These are phyloP conservation scores for Halichoeres trimaculatus DNA, from an alignment of 2,113 vertebrate genomes.

Conservation along the genomic window DNA sequence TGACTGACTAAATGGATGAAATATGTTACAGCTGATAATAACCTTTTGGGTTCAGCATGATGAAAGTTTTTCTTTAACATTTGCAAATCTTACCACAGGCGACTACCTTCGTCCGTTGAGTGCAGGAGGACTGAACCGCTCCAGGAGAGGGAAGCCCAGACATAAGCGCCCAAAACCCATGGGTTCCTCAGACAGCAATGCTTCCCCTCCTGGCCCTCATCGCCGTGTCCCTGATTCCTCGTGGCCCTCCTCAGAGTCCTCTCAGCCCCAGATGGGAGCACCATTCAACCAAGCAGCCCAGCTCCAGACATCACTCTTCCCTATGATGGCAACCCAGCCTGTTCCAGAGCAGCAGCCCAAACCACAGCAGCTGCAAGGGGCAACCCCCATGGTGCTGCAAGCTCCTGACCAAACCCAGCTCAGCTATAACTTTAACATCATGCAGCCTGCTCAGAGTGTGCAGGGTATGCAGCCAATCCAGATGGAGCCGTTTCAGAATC, in stretches of 20 bases:
- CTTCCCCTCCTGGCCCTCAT: conserved; percentile 56
- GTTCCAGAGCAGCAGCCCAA: conserved; percentile 26
- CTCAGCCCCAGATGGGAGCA: conserved; percentile 62
- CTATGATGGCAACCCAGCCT: conserved; percentile 54
- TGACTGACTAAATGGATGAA: background rate
- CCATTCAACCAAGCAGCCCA: conserved; percentile 69
- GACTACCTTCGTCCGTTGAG: conserved; percentile 66
- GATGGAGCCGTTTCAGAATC: conserved; percentile 62
- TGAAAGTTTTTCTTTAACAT: background rate
- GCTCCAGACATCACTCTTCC: conserved; percentile 64
- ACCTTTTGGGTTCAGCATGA: background rate
- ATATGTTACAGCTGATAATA: background rate
- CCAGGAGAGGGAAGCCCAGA: conserved; percentile 79
- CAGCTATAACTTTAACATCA: conserved; percentile 63
- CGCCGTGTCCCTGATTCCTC: conserved; percentile 64
- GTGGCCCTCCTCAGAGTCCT: conserved; percentile 77
- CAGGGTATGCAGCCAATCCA: conserved; percentile 62
- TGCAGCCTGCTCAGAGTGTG: conserved; percentile 60
- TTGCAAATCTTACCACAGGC: conserved; percentile 58
- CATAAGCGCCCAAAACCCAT: conserved; percentile 84
- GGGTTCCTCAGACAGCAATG: conserved; percentile 72
- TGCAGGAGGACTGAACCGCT: conserved; percentile 73
- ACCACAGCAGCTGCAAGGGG: conserved; percentile 46
- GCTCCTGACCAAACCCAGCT: conserved; percentile 64
- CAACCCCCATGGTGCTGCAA: conserved; percentile 49